Conservation (phyloP, 2,113 vertebrate genomes). For the Dendropsophus ebraccatus region DNA sequence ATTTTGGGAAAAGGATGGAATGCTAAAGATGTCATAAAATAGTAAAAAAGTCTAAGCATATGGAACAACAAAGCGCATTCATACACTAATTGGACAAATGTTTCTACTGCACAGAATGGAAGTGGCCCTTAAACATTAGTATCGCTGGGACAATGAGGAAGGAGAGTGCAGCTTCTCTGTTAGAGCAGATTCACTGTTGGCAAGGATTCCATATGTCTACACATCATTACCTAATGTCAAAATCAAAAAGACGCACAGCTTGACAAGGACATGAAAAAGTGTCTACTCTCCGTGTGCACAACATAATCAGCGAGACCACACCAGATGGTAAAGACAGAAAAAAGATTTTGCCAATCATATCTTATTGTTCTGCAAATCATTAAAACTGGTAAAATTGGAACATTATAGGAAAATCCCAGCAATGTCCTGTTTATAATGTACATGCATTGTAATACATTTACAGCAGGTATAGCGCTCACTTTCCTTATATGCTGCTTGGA, state of each 20-base stretch:
- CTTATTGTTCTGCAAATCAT: neutral
- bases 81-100: constrained; percentile 17
- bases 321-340: neutral
- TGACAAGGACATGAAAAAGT: constrained; percentile 2
- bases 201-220: neutral
- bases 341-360: neutral
- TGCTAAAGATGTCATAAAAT: constrained; percentile 1
- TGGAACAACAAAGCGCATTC: neutral
- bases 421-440: neutral
- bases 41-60: neutral
- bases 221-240: constrained; percentile 40
- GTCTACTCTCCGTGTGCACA: neutral
- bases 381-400: constrained; percentile 9
- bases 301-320: neutral
- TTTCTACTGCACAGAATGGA: neutral
- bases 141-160: neutral
- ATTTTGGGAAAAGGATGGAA: neutral
- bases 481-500: no score
- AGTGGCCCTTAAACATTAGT: neutral
- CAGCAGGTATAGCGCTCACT: neutral
- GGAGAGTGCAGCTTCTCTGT: neutral
- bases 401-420: neutral
- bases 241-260: constrained; percentile 32
- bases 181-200: neutral
- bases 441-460: neutral